Evolutionary conservation across 2,888 invertebrate species (phyloP).

Genomic region (Himalopsyche tibetana): DNA sequence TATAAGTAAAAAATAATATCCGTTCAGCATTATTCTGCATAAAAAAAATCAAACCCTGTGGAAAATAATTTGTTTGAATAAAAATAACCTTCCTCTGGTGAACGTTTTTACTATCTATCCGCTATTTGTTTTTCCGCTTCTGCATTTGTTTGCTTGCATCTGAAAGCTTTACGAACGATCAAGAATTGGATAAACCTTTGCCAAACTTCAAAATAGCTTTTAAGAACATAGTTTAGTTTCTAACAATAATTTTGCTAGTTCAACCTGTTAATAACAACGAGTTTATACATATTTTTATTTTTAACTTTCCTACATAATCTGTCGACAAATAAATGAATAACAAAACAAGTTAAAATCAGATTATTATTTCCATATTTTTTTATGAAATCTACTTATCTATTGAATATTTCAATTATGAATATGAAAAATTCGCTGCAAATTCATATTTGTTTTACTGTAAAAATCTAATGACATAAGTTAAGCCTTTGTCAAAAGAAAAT

Average conservation of each 20-base stretch:
- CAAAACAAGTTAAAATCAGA: too few relatives aligned
- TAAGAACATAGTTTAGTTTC: background rate
- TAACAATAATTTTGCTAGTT: background rate
- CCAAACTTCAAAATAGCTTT: background rate
- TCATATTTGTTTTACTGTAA: too few relatives aligned
- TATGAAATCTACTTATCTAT: too few relatives aligned
- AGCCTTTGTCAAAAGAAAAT: too few relatives aligned
- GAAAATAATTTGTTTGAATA: slow-evolving; percentile 31
- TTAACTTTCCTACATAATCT: background rate
- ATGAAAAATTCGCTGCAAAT: too few relatives aligned
- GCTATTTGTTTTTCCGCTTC: background rate
- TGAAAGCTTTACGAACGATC: slow-evolving; percentile 17
- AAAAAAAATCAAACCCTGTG: background rate
- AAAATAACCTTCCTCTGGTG: slow-evolving; percentile 46
- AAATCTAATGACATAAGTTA: too few relatives aligned
- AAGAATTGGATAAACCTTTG: slow-evolving; percentile 5
- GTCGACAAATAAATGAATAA: background rate
- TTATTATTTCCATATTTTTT: too few relatives aligned
- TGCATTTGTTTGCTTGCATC: slow-evolving; percentile 14
- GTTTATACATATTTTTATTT: background rate
- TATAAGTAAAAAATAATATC: background rate
- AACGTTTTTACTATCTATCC: background rate
- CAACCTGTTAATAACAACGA: background rate
- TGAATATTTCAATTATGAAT: too few relatives aligned
- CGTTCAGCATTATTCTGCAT: background rate